Evolutionary conservation across 2,888 invertebrate genomes (phyloP), one percentile per base, ranked within the genome.

Genomic region (Idaea biselata): DNA sequence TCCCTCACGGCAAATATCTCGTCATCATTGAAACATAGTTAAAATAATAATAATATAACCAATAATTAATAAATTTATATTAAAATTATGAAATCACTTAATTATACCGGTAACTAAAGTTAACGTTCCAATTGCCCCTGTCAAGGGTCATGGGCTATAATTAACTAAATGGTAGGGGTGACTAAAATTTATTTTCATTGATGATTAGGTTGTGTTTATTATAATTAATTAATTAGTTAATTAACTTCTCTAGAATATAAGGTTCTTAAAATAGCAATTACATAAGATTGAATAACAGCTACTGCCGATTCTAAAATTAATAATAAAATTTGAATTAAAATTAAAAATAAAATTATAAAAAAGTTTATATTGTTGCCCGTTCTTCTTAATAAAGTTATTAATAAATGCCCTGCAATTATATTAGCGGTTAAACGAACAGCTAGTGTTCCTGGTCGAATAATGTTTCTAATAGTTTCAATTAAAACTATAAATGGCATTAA

Each of bases 401-500:
- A 72, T 84, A 96, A 79, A 82, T 96, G 95, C 0, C 95, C 95
- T 0, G 96, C 95, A 92, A 95, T 95, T 94, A 96, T 95, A 91
- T 96, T 96, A n/a, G 96, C 96, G 6, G 94, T 93, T 90, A 96
- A 79, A 69, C 96, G 95, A 64, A 96, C 93, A 0, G 95, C 94
- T 89, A 96, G 84, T 3, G 96, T 96, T 82, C 93, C 88, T 0
- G 95, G 95, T 14, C 95, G 95, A 84, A 96, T 95, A 71, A 95
- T 73, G 89, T 95, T 95, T 75, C 95, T 96, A 87, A 95, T 94
- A 54, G 94, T 93, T 94, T 96, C 96, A 93, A 96, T 95, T 85
- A 95, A 82, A 7, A 96, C 95, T 93, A 96, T 95, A 90, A 96
- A 95, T 32, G 95, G 94, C 88, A 95, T 95, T 77, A 96, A 74